Base-by-base conservation (phyloP, 1,140 invertebrate genomes). In the Lordiphosa clarofinis region DNA sequence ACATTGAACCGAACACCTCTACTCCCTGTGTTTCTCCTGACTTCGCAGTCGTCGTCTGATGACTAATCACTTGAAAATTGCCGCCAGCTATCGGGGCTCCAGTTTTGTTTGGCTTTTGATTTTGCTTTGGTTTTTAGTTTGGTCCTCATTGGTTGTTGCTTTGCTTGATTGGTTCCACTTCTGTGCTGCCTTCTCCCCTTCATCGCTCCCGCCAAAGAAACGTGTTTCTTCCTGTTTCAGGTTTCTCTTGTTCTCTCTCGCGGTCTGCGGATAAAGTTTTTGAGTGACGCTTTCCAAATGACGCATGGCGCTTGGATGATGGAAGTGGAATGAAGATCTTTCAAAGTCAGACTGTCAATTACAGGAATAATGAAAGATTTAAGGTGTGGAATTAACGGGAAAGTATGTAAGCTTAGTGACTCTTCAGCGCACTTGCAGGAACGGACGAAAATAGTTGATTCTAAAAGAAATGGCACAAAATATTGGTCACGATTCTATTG, bases 11-110 rank as follows among this genome's bases (percentile, higher is more conserved):
- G 24, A 46, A 21, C 13, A 31, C 19, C 33, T 38, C 49, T 48
- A 36, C 36, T 15, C 19, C 46, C 8, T 52, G 38, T 42, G 33
- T 36, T 4, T 57, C 12, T 19, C 24, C 13, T 31, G 43, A 37
- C 42, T 52, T 35, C n/a, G 4, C 10, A 13, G 9, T 6, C 37
- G 35, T 37, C 33, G 50, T 46, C 39, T 35, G 78, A 82, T 84
- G 78, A 82, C 78, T 82, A 82, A 82, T 78, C 78, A 73, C 73
- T 66, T 60, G 64, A 73, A 78, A 66, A 82, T 84, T 76, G 73
- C 69, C 69, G 46, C 56, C 62, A 75, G 56, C 36, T 56, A 47
- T 46, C 49, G 19, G 56, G 50, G 55, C 59, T 60, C 28, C 53
- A 60, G 44, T 63, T 82, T 56, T 43, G 55, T 78, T 70, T 71